Percentiles rank a stretch among this genome's conserved stretches.
Evolutionary conservation across 2,888 invertebrate genomes (phyloP).

Genomic region (Hyalella azteca): DNA sequence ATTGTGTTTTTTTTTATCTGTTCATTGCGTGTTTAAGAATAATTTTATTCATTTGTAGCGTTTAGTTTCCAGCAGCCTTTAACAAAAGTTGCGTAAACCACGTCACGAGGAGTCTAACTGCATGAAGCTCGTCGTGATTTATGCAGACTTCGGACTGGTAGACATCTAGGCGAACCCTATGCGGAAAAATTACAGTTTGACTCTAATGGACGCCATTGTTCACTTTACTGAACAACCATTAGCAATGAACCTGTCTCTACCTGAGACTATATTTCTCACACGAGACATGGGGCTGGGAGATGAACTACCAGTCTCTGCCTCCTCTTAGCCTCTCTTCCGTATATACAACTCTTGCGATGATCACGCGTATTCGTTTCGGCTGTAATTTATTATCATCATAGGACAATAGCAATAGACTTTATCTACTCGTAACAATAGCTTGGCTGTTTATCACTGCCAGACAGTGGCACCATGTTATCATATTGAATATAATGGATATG

Average conservation of each 20-base stretch:
- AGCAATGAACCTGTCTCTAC: slow-evolving; percentile 25
- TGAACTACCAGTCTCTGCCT: not conserved
- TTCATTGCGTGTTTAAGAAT: too few relatives aligned
- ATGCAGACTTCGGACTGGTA: not conserved
- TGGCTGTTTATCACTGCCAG: too few relatives aligned
- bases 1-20: too few relatives aligned
- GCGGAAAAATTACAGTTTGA: slow-evolving; percentile 19
- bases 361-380: too few relatives aligned
- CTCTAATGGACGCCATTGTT: slow-evolving; percentile 25
- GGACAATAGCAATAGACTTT: not conserved
- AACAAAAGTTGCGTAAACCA: too few relatives aligned
- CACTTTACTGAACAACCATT: slow-evolving; percentile 17
- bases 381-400: not conserved
- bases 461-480: too few relatives aligned
- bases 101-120: too few relatives aligned
- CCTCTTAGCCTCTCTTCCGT: not conserved
- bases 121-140: not conserved
- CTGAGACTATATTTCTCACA: slow-evolving; percentile 1
- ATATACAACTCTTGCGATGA: not conserved
- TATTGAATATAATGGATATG: too few relatives aligned
- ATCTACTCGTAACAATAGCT: not conserved
- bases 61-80: too few relatives aligned
- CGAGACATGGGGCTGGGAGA: not conserved
- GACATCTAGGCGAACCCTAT: not conserved
- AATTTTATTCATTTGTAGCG: too few relatives aligned